These are phyloP conservation scores for Oxyura jamaicensis DNA, from an alignment of 2,113 vertebrate genomes.

Conservation along the genomic window DNA sequence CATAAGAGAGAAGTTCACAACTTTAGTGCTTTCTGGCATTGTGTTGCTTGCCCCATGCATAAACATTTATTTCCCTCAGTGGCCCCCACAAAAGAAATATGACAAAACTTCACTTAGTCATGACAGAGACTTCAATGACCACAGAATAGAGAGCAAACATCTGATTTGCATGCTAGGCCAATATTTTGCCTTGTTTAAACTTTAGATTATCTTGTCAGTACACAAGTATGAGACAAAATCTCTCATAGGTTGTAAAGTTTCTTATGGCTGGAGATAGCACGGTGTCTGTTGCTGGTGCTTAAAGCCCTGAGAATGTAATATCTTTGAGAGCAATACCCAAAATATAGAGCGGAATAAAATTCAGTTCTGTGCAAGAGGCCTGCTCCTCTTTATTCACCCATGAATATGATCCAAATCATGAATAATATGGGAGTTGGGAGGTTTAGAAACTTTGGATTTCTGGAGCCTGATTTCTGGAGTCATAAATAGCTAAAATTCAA, in stretches of 20 bases:
- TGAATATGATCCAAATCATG: not conserved
- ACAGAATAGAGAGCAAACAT: not conserved
- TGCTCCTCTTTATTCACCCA: not conserved
- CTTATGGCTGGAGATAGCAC: not conserved
- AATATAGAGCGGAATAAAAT: not conserved
- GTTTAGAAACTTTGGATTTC: not conserved
- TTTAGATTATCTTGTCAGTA: not conserved
- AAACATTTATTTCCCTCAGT: not conserved
- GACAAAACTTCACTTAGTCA: not conserved
- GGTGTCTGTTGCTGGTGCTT: not conserved
- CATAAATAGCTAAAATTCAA: not conserved
- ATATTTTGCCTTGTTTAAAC: not conserved
- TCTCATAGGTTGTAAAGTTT: not conserved
- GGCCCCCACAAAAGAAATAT: not conserved
- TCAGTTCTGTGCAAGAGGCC: not conserved
- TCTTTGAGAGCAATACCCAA: accelerated
- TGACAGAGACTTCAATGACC: accelerated
- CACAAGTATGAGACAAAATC: not conserved
- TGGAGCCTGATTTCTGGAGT: not conserved
- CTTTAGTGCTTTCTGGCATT: not conserved
- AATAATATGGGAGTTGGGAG: not conserved
- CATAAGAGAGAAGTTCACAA: not conserved
- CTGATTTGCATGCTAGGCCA: not conserved
- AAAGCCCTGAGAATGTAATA: not conserved
- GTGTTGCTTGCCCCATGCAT: not conserved